Evolutionary conservation across 2,888 invertebrate species (phyloP).

Genomic region (Ormia ochracea): DNA sequence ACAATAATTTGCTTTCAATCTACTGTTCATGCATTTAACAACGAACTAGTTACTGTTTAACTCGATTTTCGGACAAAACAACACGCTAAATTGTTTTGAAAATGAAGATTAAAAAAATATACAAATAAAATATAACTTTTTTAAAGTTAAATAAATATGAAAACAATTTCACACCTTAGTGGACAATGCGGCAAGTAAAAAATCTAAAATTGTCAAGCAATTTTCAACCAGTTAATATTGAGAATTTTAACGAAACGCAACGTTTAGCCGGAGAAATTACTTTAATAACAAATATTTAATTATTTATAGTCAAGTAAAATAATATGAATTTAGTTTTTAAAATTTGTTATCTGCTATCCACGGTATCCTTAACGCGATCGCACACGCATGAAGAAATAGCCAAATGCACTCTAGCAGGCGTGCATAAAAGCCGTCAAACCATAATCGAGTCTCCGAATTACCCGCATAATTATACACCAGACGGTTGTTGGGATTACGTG

Average conservation of each 20-base stretch:
- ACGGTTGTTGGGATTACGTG: constrained; percentile 78
- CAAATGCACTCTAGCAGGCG: constrained; percentile 73
- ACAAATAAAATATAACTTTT: not conserved
- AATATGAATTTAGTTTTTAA: constrained; percentile 32
- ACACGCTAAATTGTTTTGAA: constrained; percentile 52
- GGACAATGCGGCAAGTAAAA: constrained; percentile 45
- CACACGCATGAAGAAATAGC: constrained; percentile 71
- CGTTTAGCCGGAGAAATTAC: constrained; percentile 16
- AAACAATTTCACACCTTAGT: constrained; percentile 59
- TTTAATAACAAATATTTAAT: not conserved
- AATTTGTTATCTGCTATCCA: not conserved
- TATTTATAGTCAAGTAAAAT: not conserved
- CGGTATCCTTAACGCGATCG: constrained; percentile 17
- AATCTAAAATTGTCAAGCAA: constrained; percentile 32
- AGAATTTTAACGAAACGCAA: constrained; percentile 42
- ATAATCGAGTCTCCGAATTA: constrained; percentile 79
- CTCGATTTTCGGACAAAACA: constrained; percentile 34
- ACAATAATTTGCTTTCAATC: not conserved
- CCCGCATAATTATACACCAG: constrained; percentile 77
- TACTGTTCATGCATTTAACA: constrained; percentile 24
- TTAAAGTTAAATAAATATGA: constrained; percentile 43
- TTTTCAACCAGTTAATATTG: constrained; percentile 45
- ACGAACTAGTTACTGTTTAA: not conserved
- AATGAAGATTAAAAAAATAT: not conserved
- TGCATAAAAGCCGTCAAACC: constrained; percentile 77